Percentiles rank a stretch among this genome's conserved stretches.
phyloP scores from a whole-genome alignment of 2,113 vertebrate species.

The Istiophorus platypterus region DNA sequence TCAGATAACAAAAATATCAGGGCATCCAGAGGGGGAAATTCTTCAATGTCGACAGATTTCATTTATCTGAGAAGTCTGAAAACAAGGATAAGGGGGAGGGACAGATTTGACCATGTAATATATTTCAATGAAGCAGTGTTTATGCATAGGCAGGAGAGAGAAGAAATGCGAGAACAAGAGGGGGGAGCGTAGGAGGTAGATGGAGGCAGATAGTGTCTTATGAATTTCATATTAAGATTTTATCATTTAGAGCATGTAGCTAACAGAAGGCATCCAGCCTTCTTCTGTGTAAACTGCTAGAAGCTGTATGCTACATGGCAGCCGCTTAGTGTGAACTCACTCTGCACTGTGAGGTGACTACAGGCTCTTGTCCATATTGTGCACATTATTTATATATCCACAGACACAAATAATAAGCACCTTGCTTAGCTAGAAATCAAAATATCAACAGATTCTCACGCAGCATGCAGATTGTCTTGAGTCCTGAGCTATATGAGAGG shows the following conservation, averaged over 20 bases:
- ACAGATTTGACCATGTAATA: conserved; percentile 66
- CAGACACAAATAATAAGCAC: conserved; percentile 43
- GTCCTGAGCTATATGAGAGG: conserved; percentile 17
- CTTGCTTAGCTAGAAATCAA: conserved; percentile 50
- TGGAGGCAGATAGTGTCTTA: conserved; percentile 70
- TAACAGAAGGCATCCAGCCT: conserved; percentile 70
- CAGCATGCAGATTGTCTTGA: conserved; percentile 7
- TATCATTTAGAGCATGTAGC: conserved; percentile 75
- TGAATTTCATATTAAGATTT: conserved; percentile 79
- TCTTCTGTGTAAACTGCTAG: conserved; percentile 62
- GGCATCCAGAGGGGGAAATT: conserved; percentile 69
- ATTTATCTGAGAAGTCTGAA: conserved; percentile 76
- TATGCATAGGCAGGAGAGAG: conserved; percentile 58
- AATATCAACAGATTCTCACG: conserved; percentile 60
- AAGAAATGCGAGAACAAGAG: conserved; percentile 59
- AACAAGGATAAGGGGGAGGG: conserved; percentile 63
- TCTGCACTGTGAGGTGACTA: conserved; percentile 46
- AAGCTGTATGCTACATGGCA: conserved; percentile 56
- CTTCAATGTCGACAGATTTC: conserved; percentile 72
- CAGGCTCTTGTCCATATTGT: conserved; percentile 59
- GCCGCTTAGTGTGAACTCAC: conserved; percentile 42
- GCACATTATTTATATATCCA: conserved; percentile 53
- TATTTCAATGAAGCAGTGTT: conserved; percentile 54
- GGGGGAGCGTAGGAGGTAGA: conserved; percentile 62
- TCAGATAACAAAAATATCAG: conserved; percentile 80